Base-by-base conservation (phyloP, 2,888 invertebrate species). In the Alitta virens region DNA sequence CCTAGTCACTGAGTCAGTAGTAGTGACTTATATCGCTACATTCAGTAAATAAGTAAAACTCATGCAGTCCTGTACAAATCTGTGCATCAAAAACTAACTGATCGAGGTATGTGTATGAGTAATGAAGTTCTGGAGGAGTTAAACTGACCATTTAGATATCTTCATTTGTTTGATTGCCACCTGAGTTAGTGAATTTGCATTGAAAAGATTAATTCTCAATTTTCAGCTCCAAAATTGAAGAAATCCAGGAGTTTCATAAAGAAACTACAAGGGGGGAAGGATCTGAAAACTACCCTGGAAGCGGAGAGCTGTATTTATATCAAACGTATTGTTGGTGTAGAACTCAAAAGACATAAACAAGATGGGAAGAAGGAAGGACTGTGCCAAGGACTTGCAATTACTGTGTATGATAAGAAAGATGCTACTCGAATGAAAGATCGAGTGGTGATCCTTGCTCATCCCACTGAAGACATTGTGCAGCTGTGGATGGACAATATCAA, bases 391-490 rank as follows among this genome's bases (percentile, higher is more conserved):
- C 1, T 65, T 2, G 56, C 51, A 2, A 21, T 65, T 27, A 40
- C 49, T 49, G 51, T 50, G 3, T 63, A 60, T 52, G 58, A 58
- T 14, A 49, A 51, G 21, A 63, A 56, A 52, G 64, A 56, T 24
- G 49, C 25, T 5, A 63, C 62, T 27, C 43, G 51, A 14, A 55
- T 58, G 14, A 59, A 53, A 51, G 59, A 63, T 16, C 18, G 59
- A 38, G 24, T 56, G 1, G 51, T 65, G 5, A 21, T 56, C 23
- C 56, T 65, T 9, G 24, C 18, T 2, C 65, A 65, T 26, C 65
- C 65, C 14, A 65, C 63, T 56, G 65, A 63, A 27, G 65, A 46
- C 33, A 53, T 60, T 27, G 50, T 60, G 40, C 33, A 12, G 21
- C 18, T 26, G n/a, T 65, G 63, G 63, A 26, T 60, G 21, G 46